Conservation (phyloP, 2,113 vertebrate species). For the Ciconia maguari region DNA sequence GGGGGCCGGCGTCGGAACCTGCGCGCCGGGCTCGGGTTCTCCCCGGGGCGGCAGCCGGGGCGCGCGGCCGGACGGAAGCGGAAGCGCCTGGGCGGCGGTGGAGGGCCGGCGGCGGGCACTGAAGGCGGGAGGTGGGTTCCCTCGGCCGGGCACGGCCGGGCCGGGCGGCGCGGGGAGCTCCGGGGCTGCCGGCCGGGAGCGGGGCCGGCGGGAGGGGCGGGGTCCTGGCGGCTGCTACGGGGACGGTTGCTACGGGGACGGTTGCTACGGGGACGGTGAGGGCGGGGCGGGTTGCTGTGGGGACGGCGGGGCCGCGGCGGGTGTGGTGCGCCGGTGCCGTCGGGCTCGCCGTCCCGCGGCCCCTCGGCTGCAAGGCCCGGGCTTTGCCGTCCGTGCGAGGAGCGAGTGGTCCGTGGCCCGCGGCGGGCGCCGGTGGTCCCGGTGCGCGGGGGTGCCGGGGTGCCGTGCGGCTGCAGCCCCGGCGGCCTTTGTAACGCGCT, state of each 20-base stretch:
- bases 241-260: background rate
- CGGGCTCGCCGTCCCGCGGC: background rate
- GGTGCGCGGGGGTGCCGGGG: background rate
- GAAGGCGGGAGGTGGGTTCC: background rate
- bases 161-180: too few species aligned
- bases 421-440: background rate
- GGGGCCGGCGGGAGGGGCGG: too few species aligned
- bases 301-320: too few species aligned
- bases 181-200: background rate
- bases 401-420: background rate
- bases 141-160: background rate
- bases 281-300: background rate
- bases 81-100: background rate
- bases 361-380: background rate
- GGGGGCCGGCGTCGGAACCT: background rate
- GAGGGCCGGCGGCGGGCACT: background rate
- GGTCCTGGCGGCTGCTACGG: background rate
- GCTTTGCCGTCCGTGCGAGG: background rate
- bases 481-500: background rate
- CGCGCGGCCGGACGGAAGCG: background rate
- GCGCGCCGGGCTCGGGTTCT: background rate
- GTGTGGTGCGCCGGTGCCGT: too few species aligned
- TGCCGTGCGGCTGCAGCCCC: background rate
- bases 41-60: background rate
- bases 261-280: background rate